These are phyloP conservation scores for Ariolimax columbianus DNA, from an alignment of 2,888 invertebrate species.

Conservation along the genomic window DNA sequence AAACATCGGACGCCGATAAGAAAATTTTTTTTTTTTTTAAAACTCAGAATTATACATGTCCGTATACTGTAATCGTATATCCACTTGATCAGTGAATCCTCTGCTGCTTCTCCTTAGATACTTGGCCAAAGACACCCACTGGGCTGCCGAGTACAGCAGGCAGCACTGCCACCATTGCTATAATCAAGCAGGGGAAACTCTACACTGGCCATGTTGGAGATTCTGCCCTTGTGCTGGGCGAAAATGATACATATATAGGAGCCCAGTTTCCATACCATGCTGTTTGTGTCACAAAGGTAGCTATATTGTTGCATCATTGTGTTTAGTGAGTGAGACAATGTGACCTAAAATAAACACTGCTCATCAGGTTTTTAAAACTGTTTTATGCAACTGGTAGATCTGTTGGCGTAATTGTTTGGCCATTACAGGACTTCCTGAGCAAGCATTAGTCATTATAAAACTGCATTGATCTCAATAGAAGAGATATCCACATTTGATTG, in stretches of 20 bases:
- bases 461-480: too few species aligned
- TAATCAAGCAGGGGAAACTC: constrained; percentile 92
- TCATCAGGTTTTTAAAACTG: too few species aligned
- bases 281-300: constrained; percentile 71
- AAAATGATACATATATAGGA: constrained; percentile 79
- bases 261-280: constrained; percentile 49
- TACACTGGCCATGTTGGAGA: constrained; percentile 99
- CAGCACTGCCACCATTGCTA: constrained; percentile 96
- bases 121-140: constrained; percentile 97
- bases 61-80: not conserved
- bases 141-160: constrained; percentile 97
- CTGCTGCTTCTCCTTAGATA: constrained; percentile 68
- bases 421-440: too few species aligned
- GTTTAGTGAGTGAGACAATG: too few species aligned
- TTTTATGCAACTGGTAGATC: too few species aligned
- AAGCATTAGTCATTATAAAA: too few species aligned
- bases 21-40: too few species aligned
- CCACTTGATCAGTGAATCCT: not conserved
- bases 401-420: too few species aligned
- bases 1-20: too few species aligned
- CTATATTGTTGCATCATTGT: not conserved
- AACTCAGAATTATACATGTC: too few species aligned
- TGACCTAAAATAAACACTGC: too few species aligned
- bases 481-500: too few species aligned
- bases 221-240: constrained; percentile 94